These are phyloP conservation scores for Antheraea yamamai DNA, from an alignment of 2,888 invertebrate genomes.

Conservation along the genomic window DNA sequence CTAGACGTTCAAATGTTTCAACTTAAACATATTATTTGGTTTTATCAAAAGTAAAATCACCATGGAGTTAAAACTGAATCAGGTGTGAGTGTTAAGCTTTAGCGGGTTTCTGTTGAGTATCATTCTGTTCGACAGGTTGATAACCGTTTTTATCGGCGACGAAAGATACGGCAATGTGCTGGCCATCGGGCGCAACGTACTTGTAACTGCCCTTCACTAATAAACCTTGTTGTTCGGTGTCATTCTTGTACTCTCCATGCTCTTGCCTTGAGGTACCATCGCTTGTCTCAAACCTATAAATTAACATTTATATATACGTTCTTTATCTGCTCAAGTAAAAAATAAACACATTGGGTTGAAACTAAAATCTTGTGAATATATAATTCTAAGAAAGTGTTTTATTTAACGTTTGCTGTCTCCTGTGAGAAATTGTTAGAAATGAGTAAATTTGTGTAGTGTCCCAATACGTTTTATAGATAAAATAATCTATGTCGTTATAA, in stretches of 20 bases:
- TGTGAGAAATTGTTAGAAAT: background rate
- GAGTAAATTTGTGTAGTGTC: background rate
- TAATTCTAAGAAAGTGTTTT: background rate
- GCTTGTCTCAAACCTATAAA: constrained; percentile 83
- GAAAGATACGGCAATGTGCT: constrained; percentile 83
- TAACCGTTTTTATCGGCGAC: constrained; percentile 84
- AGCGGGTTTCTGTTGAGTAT: constrained; percentile 36
- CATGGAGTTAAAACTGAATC: background rate
- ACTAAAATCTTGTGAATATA: background rate
- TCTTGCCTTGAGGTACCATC: constrained; percentile 85
- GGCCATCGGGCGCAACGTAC: constrained; percentile 85
- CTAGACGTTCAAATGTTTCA: constrained; percentile 32
- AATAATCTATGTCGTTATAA: background rate
- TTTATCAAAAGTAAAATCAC: constrained; percentile 31
- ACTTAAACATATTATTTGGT: constrained; percentile 45
- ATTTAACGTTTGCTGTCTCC: background rate
- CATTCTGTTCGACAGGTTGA: constrained; percentile 70
- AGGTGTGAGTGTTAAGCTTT: constrained; percentile 24
- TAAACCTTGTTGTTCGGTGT: constrained; percentile 84
- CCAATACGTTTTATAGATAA: background rate
- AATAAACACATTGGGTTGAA: background rate
- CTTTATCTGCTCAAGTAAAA: background rate
- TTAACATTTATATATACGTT: background rate
- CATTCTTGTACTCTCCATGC: constrained; percentile 84
- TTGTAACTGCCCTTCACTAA: constrained; percentile 84